Evolutionary conservation across 2,797 vertebrate genomes (phyloP).

Genomic region (Sarcoramphus papa): DNA sequence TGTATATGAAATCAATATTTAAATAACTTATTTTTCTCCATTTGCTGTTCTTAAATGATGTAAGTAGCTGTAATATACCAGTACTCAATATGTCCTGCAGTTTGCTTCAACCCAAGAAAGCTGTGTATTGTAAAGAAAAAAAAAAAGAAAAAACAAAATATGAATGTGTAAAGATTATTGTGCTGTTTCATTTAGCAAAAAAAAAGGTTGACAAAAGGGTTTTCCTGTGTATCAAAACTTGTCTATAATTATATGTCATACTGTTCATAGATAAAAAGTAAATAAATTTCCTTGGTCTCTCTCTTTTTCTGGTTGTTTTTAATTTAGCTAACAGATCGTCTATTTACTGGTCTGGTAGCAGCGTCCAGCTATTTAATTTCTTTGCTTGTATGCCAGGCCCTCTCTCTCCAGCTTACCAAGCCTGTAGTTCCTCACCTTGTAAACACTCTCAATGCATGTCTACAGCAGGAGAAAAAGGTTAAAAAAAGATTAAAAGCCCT

Average conservation of each 20-base stretch:
- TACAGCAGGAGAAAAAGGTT: not conserved
- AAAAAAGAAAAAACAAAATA: slow-evolving; percentile 84
- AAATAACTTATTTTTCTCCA: slow-evolving; percentile 99
- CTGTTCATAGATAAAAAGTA: slow-evolving; percentile 87
- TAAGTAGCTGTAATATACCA: slow-evolving; percentile 99
- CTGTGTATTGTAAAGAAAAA: slow-evolving; percentile 92
- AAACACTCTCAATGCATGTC: not conserved
- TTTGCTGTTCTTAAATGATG: slow-evolving; percentile 90
- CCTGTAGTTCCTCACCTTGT: not conserved
- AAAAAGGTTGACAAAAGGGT: slow-evolving; percentile 88
- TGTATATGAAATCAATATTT: slow-evolving; percentile 99
- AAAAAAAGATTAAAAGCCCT: not conserved
- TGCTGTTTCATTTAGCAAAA: slow-evolving; percentile 91
- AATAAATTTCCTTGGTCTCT: slow-evolving; percentile 84
- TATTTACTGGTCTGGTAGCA: not conserved
- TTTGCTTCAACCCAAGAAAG: slow-evolving; percentile 90
- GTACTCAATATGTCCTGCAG: slow-evolving; percentile 90
- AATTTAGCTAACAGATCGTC: not conserved
- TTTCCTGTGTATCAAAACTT: slow-evolving; percentile 95
- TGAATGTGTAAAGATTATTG: slow-evolving; percentile 92
- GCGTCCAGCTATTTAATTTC: not conserved
- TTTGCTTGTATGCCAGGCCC: not conserved
- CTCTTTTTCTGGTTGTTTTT: not conserved
- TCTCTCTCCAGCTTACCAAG: not conserved
- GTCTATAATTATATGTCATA: slow-evolving; percentile 95